Percentiles rank a stretch among this genome's conserved stretches.
phyloP scores from a whole-genome alignment of 2,888 invertebrate species.

The Eretmocerus hayati region DNA sequence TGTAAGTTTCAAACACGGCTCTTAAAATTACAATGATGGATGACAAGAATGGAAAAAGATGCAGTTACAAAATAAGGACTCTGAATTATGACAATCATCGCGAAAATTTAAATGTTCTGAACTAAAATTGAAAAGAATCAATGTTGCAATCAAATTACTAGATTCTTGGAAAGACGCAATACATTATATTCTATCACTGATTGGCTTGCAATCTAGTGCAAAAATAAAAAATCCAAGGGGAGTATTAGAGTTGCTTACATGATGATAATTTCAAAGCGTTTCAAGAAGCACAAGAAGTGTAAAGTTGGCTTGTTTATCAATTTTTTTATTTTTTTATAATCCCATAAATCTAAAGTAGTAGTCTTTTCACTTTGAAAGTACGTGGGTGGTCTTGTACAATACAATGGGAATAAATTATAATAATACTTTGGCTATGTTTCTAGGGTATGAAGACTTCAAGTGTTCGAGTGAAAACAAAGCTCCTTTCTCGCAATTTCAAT shows the following conservation, averaged over 20 bases:
- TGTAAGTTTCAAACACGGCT: constrained; percentile 36
- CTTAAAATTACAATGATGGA: constrained; percentile 32
- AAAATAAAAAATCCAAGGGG: constrained; percentile 16
- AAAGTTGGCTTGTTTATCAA: constrained; percentile 30
- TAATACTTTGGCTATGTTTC: constrained; percentile 45
- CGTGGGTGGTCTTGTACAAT: constrained; percentile 44
- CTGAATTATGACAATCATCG: constrained; percentile 7
- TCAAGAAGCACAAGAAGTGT: constrained; percentile 22
- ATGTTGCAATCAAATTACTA: not conserved
- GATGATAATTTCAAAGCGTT: constrained; percentile 9
- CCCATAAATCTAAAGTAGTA: constrained; percentile 46
- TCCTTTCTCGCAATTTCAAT: constrained; percentile 13
- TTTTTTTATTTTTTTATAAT: constrained; percentile 42
- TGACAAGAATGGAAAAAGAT: constrained; percentile 18
- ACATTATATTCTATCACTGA: not conserved
- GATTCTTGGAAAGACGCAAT: not conserved
- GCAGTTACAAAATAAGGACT: constrained; percentile 10
- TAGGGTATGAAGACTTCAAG: constrained; percentile 16
- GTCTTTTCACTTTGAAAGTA: constrained; percentile 42
- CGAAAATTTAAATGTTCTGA: not conserved
- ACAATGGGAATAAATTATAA: constrained; percentile 49
- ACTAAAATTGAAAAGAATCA: constrained; percentile 4
- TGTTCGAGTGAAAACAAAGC: constrained; percentile 17
- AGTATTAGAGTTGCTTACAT: constrained; percentile 2
- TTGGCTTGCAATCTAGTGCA: constrained; percentile 9